Evolutionary conservation across 2,113 vertebrate genomes (phyloP).

Genomic region (Microcebus murinus): DNA sequence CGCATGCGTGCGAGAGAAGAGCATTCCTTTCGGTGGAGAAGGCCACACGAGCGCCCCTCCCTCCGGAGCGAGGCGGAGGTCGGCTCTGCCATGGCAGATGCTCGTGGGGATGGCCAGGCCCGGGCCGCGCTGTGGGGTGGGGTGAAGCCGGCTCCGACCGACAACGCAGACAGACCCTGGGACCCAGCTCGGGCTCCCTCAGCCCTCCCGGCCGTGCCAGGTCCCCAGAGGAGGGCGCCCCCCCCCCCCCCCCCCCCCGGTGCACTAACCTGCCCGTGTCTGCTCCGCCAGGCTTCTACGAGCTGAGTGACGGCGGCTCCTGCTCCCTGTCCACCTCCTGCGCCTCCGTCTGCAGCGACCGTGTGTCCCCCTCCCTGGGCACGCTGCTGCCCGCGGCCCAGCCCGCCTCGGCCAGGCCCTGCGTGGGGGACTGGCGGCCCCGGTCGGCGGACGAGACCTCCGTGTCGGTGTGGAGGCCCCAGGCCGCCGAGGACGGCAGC

Average conservation of each 20-base stretch:
- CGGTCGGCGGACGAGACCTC: constrained; percentile 92
- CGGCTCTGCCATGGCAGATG: fast-evolving
- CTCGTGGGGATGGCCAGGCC: fast-evolving
- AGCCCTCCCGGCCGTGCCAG: not conserved
- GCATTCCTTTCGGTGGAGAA: not conserved
- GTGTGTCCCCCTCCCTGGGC: constrained; percentile 88
- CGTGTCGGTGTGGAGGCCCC: constrained; percentile 83
- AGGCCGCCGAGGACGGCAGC: constrained; percentile 77
- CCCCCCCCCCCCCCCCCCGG: fast-evolving
- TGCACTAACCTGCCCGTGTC: fast-evolving
- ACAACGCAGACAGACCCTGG: not conserved
- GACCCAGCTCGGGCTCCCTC: fast-evolving
- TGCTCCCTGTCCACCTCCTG: constrained; percentile 96
- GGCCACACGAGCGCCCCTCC: fast-evolving
- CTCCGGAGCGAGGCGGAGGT: not conserved
- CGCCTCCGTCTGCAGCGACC: constrained; percentile 95
- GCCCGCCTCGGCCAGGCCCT: constrained; percentile 63
- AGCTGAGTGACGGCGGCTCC: constrained; percentile 94
- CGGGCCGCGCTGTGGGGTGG: fast-evolving
- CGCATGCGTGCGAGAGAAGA: not conserved
- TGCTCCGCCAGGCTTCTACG: constrained; percentile 91
- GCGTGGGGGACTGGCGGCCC: constrained; percentile 85
- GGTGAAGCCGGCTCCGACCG: fast-evolving
- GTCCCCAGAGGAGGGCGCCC: no score
- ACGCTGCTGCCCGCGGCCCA: constrained; percentile 84